A percentile compares a stretch with the other conserved stretches of the same genome.
Evolutionary conservation across 1,140 invertebrate genomes (phyloP).

Genomic region (Mamestra configurata): DNA sequence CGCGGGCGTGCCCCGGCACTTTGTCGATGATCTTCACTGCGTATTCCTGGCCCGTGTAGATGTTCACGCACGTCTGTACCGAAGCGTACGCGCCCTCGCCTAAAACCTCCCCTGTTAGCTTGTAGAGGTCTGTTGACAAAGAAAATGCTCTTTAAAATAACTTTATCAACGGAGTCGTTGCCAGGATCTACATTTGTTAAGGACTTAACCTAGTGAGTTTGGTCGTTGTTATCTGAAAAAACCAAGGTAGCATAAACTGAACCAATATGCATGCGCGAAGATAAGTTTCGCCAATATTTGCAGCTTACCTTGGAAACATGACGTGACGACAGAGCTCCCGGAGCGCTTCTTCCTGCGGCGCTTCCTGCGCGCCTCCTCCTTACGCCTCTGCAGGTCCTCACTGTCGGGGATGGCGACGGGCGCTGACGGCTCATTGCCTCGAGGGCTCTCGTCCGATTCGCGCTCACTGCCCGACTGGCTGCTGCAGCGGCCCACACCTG

Average conservation of each 20-base stretch:
- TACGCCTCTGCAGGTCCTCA: slow-evolving; percentile 91
- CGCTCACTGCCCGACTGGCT: slow-evolving; percentile 88
- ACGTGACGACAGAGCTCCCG: slow-evolving; percentile 94
- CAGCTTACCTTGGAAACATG: slow-evolving; percentile 95
- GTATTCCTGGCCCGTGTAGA: slow-evolving; percentile 97
- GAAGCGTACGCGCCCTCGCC: slow-evolving; percentile 99
- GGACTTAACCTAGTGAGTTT: neutral
- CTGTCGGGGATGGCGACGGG: slow-evolving; percentile 88
- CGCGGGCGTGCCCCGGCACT: slow-evolving; percentile 96
- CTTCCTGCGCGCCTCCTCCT: slow-evolving; percentile 95
- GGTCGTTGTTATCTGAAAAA: neutral
- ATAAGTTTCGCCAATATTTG: slow-evolving; percentile 18
- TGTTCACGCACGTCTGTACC: slow-evolving; percentile 97
- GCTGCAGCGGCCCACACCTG: slow-evolving; percentile 86
- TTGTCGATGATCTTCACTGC: slow-evolving; percentile 99
- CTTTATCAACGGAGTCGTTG: neutral
- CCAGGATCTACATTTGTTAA: neutral
- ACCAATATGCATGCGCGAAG: slow-evolving; percentile 24
- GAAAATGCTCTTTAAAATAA: slow-evolving; percentile 15
- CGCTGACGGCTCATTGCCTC: slow-evolving; percentile 78
- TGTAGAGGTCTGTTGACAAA: slow-evolving; percentile 95
- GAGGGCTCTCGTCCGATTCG: slow-evolving; percentile 77
- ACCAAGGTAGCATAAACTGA: neutral
- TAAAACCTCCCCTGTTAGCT: slow-evolving; percentile 97
- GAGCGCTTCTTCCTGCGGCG: slow-evolving; percentile 96